Evolutionary conservation across 2,888 invertebrate species (phyloP).

Genomic region (Eucera pruinosa): DNA sequence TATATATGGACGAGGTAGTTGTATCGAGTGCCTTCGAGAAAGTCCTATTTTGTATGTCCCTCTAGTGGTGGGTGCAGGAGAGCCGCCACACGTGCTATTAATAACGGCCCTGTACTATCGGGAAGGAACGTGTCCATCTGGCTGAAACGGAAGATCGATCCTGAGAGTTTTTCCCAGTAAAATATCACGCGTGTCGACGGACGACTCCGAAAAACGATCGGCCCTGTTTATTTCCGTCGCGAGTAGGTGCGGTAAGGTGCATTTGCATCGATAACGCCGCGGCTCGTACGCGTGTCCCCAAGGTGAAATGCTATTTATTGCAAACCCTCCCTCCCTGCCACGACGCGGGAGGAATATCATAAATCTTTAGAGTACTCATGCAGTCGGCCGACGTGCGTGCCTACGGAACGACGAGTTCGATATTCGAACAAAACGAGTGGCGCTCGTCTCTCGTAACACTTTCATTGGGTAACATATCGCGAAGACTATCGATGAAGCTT

Average conservation of each 20-base stretch:
- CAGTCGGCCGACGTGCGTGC: slow-evolving; percentile 36
- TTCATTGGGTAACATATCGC: slow-evolving; percentile 25
- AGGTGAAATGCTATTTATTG: slow-evolving; percentile 70
- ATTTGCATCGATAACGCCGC: slow-evolving; percentile 71
- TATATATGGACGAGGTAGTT: too few species aligned
- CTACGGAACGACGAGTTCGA: slow-evolving; percentile 24
- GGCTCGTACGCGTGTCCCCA: slow-evolving; percentile 65
- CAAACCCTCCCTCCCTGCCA: slow-evolving; percentile 51
- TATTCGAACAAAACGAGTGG: slow-evolving; percentile 28
- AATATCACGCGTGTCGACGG: slow-evolving; percentile 8
- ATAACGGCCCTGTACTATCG: not conserved
- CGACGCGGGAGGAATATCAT: slow-evolving; percentile 67
- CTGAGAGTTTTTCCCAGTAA: slow-evolving; percentile 7
- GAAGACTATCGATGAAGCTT: slow-evolving; percentile 17
- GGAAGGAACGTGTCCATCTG: too few species aligned
- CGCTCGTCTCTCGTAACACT: slow-evolving; percentile 26
- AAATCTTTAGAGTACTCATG: slow-evolving; percentile 57
- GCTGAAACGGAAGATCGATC: not conserved
- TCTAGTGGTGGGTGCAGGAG: too few species aligned
- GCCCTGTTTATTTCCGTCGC: slow-evolving; percentile 56
- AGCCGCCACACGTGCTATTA: too few species aligned
- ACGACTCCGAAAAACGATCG: slow-evolving; percentile 52
- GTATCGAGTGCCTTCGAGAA: too few species aligned
- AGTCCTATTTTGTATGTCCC: too few species aligned
- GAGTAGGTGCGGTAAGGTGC: slow-evolving; percentile 68